phyloP scores from a whole-genome alignment of 1,140 invertebrate genomes.

The Pseudomyrmex flavicornis region DNA sequence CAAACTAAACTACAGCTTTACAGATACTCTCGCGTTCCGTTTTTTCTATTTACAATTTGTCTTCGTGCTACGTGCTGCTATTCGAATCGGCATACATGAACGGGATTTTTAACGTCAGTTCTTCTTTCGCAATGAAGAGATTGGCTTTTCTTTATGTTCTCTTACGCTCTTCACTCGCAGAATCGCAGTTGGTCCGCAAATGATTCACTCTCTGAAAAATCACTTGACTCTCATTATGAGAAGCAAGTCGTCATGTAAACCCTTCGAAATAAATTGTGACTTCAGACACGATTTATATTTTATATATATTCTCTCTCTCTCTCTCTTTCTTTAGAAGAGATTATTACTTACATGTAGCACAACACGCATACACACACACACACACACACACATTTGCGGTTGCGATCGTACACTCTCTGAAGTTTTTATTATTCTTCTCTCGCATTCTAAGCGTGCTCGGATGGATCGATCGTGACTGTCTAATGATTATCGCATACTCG shows the following conservation, averaged over 20 bases:
- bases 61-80: conserved; percentile 33
- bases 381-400: too few species aligned
- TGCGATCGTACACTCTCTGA: not conserved
- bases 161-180: not conserved
- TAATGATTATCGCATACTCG: conserved; percentile 19
- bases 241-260: too few species aligned
- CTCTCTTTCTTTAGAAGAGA: too few species aligned
- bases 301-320: too few species aligned
- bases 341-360: conserved; percentile 12
- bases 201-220: not conserved
- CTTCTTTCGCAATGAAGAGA: conserved; percentile 22
- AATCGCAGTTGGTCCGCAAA: not conserved
- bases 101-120: conserved; percentile 41
- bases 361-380: too few species aligned
- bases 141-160: not conserved
- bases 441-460: conserved; percentile 4
- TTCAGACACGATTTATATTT: too few species aligned
- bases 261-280: too few species aligned
- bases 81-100: conserved; percentile 25
- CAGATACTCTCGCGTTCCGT: conserved; percentile 48
- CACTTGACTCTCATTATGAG: not conserved
- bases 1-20: conserved; percentile 57
- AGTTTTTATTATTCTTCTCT: not conserved
- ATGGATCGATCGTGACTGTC: conserved; percentile 43
- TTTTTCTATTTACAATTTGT: conserved; percentile 61